Evolutionary conservation across 2,797 vertebrate species (phyloP).

Genomic region (Monodelphis domestica): DNA sequence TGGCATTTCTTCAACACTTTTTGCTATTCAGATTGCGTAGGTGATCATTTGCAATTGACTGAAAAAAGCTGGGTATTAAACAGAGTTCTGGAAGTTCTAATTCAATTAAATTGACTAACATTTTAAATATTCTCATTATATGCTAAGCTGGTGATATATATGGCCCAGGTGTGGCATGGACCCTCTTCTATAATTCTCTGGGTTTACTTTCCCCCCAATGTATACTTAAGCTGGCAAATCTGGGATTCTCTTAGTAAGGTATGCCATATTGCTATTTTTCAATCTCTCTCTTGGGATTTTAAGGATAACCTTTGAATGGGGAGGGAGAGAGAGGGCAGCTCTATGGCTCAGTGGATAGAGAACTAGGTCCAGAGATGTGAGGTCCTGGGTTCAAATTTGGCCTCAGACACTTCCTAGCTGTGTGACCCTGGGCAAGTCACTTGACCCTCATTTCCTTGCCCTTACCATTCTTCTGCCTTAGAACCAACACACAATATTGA

Average conservation of each 20-base stretch:
- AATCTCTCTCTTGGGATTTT: not conserved
- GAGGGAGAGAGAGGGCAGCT: too few relatives aligned
- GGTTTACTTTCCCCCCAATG: not conserved
- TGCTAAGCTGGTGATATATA: not conserved
- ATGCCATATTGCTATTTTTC: not conserved
- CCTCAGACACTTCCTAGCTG: too few relatives aligned
- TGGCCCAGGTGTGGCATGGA: not conserved
- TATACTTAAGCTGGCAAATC: not conserved
- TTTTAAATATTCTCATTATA: not conserved
- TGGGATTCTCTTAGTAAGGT: not conserved
- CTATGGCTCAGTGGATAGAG: too few relatives aligned
- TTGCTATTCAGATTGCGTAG: slow-evolving; percentile 41
- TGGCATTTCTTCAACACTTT: slow-evolving; percentile 43
- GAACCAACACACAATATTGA: too few relatives aligned
- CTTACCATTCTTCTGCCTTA: too few relatives aligned
- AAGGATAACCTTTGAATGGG: not conserved
- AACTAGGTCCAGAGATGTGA: too few relatives aligned
- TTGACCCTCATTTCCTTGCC: too few relatives aligned
- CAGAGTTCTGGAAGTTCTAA: slow-evolving; percentile 45
- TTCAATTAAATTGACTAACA: not conserved
- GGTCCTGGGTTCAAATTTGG: too few relatives aligned
- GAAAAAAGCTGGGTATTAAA: slow-evolving; percentile 41
- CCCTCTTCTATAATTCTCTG: not conserved
- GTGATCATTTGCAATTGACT: slow-evolving; percentile 36
- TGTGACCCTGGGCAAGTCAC: too few relatives aligned